These are phyloP conservation scores for Ormyrus thymus DNA, from an alignment of 2,888 invertebrate genomes.

Conservation along the genomic window DNA sequence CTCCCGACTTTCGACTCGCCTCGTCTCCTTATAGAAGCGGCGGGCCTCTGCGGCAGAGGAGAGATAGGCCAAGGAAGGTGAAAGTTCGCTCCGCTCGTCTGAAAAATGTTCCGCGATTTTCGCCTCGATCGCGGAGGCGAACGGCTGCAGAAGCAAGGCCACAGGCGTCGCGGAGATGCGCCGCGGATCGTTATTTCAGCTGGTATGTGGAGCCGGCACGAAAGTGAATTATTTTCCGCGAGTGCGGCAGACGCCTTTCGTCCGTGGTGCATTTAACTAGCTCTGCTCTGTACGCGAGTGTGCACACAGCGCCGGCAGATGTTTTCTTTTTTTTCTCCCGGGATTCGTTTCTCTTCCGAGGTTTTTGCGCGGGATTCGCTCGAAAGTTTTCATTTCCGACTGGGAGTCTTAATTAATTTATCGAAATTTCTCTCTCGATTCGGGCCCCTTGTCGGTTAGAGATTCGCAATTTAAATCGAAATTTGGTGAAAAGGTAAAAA, in stretches of 20 bases:
- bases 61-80: conserved; percentile 61
- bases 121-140: background rate
- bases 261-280: background rate
- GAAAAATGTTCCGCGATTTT: conserved; percentile 34
- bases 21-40: conserved; percentile 18
- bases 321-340: background rate
- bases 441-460: too few relatives aligned
- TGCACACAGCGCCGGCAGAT: background rate
- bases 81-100: conserved; percentile 62
- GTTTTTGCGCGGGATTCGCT: background rate
- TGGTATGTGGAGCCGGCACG: background rate
- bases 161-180: background rate
- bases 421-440: too few relatives aligned
- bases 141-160: background rate
- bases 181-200: too few relatives aligned
- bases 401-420: too few relatives aligned
- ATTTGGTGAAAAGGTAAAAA: too few relatives aligned
- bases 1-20: conserved; percentile 49
- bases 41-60: background rate
- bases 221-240: conserved; percentile 42
- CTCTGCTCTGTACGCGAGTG: too few relatives aligned
- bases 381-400: too few relatives aligned
- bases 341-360: conserved; percentile 35
- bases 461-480: too few relatives aligned
- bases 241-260: background rate